These are phyloP conservation scores for Platerodrilus igneus DNA, from an alignment of 2,888 invertebrate genomes.

Conservation along the genomic window DNA sequence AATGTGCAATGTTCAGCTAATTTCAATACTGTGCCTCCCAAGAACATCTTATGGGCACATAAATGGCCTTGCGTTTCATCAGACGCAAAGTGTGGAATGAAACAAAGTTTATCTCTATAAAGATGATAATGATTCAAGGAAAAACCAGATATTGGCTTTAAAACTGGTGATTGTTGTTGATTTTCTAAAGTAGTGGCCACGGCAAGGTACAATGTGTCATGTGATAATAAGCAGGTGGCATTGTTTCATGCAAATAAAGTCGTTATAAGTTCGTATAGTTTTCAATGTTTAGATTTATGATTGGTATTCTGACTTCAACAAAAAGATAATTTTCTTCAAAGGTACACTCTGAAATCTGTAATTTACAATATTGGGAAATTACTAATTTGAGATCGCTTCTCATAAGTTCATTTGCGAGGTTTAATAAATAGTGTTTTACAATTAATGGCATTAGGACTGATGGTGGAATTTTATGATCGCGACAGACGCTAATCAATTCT, in stretches of 20 bases:
- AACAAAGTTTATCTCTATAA: neutral
- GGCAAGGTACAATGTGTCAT: neutral
- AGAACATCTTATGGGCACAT: neutral
- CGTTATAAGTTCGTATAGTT: neutral
- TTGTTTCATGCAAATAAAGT: neutral
- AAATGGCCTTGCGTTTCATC: neutral
- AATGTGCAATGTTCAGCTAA: neutral
- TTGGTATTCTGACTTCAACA: neutral
- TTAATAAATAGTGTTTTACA: no score
- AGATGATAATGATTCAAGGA: no score
- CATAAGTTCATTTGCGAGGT: no score
- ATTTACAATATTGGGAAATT: no score
- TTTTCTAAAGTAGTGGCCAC: neutral
- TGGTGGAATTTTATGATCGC: no score
- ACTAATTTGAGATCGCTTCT: no score
- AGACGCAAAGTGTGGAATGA: neutral
- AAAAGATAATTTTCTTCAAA: neutral
- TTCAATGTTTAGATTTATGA: neutral
- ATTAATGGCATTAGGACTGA: no score
- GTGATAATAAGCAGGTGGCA: neutral
- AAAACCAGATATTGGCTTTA: neutral
- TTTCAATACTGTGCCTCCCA: neutral
- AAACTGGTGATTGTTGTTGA: neutral
- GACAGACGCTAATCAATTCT: no score
- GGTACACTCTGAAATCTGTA: no score